phyloP scores from a whole-genome alignment of 1,140 invertebrate species.

The Eupristina koningsbergeri region DNA sequence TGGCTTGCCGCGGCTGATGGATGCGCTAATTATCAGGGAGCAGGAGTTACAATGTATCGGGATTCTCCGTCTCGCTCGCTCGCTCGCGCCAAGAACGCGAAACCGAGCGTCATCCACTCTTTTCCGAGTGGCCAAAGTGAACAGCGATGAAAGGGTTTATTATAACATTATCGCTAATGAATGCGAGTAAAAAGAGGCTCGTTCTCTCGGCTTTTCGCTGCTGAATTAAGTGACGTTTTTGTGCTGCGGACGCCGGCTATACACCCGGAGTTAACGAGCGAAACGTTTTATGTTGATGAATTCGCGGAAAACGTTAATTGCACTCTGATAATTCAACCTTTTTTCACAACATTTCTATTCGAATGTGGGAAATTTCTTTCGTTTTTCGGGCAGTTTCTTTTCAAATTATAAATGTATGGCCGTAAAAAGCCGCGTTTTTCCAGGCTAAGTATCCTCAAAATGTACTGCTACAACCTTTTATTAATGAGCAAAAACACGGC shows the following conservation, averaged over 20 bases:
- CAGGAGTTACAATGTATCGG: constrained; percentile 72
- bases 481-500: background rate
- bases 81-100: constrained; percentile 47
- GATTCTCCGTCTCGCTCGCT: background rate
- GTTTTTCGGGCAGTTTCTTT: background rate
- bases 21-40: constrained; percentile 74
- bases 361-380: background rate
- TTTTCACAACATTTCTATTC: background rate
- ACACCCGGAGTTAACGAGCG: constrained; percentile 45
- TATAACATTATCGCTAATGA: constrained; percentile 46
- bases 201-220: constrained; percentile 18
- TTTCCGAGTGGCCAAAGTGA: background rate
- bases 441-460: background rate
- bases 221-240: constrained; percentile 47
- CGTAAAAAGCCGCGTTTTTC: background rate
- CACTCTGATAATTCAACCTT: constrained; percentile 25
- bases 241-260: background rate
- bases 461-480: background rate
- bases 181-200: constrained; percentile 39
- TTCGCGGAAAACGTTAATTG: constrained; percentile 49
- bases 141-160: constrained; percentile 53
- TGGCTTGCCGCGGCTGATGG: constrained; percentile 71
- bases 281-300: constrained; percentile 48
- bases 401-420: background rate
- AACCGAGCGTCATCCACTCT: background rate